These are phyloP conservation scores for Prosapia bicincta DNA, from an alignment of 2,888 invertebrate genomes.

Conservation along the genomic window DNA sequence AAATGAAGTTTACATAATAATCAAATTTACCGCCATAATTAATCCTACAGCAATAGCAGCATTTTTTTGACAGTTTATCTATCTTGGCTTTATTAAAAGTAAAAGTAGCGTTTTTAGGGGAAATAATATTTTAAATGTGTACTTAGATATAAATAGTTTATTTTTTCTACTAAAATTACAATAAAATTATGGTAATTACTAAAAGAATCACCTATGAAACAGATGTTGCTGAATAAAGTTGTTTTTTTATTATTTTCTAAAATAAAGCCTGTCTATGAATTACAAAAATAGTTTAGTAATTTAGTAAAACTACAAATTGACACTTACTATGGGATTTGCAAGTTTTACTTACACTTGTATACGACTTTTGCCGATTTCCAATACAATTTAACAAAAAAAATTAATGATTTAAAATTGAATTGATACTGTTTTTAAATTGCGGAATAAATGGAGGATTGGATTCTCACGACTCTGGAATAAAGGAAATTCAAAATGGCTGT, in stretches of 20 bases:
- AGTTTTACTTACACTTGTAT: too few species aligned
- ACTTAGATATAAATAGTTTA: too few species aligned
- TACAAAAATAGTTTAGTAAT: neutral
- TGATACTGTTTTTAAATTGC: constrained; percentile 8
- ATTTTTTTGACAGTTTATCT: neutral
- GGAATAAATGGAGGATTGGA: constrained; percentile 23
- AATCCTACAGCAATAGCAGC: neutral
- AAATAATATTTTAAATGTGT: too few species aligned
- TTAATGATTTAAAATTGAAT: too few species aligned
- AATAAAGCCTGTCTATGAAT: neutral
- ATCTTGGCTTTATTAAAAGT: neutral
- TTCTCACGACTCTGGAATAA: constrained; percentile 21
- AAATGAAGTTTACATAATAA: neutral
- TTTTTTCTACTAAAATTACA: neutral
- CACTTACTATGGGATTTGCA: too few species aligned
- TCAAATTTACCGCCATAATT: neutral
- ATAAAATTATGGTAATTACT: neutral
- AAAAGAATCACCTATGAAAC: neutral
- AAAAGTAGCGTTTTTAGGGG: neutral
- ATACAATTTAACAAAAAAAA: too few species aligned
- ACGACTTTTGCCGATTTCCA: too few species aligned
- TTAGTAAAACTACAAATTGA: neutral
- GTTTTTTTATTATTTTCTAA: neutral
- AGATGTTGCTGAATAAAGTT: neutral
- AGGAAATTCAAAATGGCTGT: constrained; percentile 28